A percentile compares a stretch with the other conserved stretches of the same genome.
phyloP scores from a whole-genome alignment of 2,888 invertebrate genomes.

The Argynnis bischoffii region DNA sequence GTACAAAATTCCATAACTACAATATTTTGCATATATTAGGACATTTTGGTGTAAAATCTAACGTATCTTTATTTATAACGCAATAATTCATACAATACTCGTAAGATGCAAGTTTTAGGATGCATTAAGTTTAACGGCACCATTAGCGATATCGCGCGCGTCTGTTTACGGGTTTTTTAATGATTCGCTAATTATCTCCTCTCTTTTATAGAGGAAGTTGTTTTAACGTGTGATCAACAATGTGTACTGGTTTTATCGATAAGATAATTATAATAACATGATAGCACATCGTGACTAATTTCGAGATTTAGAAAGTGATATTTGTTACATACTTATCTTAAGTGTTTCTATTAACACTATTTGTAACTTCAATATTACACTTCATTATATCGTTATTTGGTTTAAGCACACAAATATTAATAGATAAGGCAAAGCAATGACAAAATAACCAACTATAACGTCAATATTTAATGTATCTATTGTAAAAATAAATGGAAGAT shows the following conservation, averaged over 20 bases:
- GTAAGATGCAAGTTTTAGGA: constrained; percentile 38
- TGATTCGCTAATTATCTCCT: constrained; percentile 64
- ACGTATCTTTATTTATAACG: constrained; percentile 32
- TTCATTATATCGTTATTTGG: too few relatives aligned
- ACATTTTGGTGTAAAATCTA: constrained; percentile 27
- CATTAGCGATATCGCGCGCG: constrained; percentile 60
- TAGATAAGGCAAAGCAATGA: too few relatives aligned
- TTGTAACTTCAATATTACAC: not conserved
- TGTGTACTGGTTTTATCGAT: constrained; percentile 25
- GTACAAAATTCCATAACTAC: constrained; percentile 2
- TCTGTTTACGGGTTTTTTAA: constrained; percentile 62
- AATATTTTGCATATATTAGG: constrained; percentile 7
- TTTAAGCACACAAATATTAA: too few relatives aligned
- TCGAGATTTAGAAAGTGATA: constrained; percentile 14
- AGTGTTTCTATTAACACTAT: constrained; percentile 1
- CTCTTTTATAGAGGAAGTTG: constrained; percentile 40
- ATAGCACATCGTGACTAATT: not conserved
- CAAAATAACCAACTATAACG: too few relatives aligned
- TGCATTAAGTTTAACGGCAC: constrained; percentile 41
- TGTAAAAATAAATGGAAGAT: not conserved
- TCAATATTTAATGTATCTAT: not conserved
- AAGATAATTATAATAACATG: not conserved
- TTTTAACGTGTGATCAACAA: constrained; percentile 25
- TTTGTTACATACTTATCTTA: constrained; percentile 5
- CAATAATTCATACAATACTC: constrained; percentile 38